Evolutionary conservation across 2,888 invertebrate species (phyloP).

Genomic region (Gari tellinella): DNA sequence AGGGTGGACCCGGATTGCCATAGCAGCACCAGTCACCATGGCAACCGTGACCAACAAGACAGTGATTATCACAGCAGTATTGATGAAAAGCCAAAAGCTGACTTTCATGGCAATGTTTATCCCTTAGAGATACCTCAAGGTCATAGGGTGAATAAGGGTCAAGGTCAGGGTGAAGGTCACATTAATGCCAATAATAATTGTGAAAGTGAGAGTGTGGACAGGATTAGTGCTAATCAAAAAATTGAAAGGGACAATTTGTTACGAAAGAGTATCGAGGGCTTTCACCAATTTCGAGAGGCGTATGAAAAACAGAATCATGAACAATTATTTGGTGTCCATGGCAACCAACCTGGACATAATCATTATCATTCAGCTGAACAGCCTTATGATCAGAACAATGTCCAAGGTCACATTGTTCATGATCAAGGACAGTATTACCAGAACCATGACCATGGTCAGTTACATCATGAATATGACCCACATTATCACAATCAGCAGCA

Average conservation of each 20-base stretch:
- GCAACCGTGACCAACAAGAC: conserved; percentile 44
- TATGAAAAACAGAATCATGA: conserved; percentile 27
- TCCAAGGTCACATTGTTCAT: conserved; percentile 16
- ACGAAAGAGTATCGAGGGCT: conserved; percentile 50
- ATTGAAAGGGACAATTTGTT: conserved; percentile 38
- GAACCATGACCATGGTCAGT: conserved; percentile 7
- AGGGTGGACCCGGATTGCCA: conserved; percentile 15
- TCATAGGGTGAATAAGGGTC: conserved; percentile 2
- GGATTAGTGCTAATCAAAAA: background rate
- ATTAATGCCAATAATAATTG: conserved; percentile 15
- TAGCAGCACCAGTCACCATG: conserved; percentile 30
- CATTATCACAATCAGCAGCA: conserved; percentile 40
- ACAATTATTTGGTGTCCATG: conserved; percentile 30
- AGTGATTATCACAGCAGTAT: conserved; percentile 58
- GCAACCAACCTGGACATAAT: conserved; percentile 32
- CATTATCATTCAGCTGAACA: conserved; percentile 49
- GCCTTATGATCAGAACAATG: conserved; percentile 42
- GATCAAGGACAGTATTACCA: conserved; percentile 48
- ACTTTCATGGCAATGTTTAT: conserved; percentile 50
- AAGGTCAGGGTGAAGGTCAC: conserved; percentile 25
- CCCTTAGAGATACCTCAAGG: conserved; percentile 20
- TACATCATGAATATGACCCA: background rate
- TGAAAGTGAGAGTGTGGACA: conserved; percentile 6
- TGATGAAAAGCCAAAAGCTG: conserved; percentile 9
- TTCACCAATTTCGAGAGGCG: conserved; percentile 38